Evolutionary conservation across 2,888 invertebrate genomes (phyloP), one percentile per base, ranked within the genome.

Genomic region (Pachycephus smyrnensis): DNA sequence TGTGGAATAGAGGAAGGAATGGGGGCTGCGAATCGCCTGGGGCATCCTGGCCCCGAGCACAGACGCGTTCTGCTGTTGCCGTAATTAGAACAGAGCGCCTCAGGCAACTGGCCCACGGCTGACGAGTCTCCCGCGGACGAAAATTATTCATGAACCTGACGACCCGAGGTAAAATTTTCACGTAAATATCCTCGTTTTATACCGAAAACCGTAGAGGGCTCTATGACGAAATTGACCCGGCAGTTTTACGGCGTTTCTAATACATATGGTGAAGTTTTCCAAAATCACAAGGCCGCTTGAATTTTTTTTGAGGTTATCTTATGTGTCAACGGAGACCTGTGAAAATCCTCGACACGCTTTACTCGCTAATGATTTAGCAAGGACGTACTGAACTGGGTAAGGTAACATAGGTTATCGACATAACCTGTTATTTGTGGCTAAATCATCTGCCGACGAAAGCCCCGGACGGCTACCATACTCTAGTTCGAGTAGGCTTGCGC

Each of bases 21-120:
- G 86, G 85, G 74, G 78, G 73, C 40, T 75, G 77, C 80, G 80
- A 79, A 80, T 78, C 76, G 81, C 83, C 80, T 69, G 71, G 73
- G 81, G 82, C 77, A 23, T 23, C 55, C 32, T 80, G 69, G 75
- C 83, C 80, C 12, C 75, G 37, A 79, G 84, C 80, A 76, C 80
- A 81, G 82, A 82, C 82, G 84, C 85, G 85, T 85, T 89, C 88
- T 86, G 89, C 90, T 90, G 90, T 90, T 86, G 88, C 89, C 90
- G 91, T 91, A 91, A 91, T 91, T 91, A 91, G 91, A 91, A 91
- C 90, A 88, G 87, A 89, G 88, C 85, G 90, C 91, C 89, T 75
- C 80, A 79, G 85, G 90, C 81, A 76, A 77, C 88, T 81, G 76
- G 88, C 91, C 88, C 81, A 80, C 77, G 89, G 91, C 91, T 88